Conservation (phyloP, 2,888 invertebrate genomes). For the Idaea biselata region DNA sequence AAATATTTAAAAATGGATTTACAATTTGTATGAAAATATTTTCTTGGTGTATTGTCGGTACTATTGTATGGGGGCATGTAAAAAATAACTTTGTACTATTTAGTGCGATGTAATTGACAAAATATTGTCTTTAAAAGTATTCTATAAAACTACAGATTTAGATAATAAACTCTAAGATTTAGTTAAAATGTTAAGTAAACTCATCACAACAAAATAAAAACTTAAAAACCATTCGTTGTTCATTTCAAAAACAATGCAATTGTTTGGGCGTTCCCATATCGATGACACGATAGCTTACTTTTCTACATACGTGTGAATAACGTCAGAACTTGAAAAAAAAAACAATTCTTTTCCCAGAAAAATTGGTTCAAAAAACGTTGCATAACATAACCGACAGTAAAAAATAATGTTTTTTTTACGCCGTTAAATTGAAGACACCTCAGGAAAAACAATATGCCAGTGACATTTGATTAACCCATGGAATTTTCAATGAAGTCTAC, state of each 20-base stretch:
- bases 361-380: neutral
- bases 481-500: too few species aligned
- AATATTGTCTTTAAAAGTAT: slow-evolving; percentile 39
- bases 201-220: slow-evolving; percentile 28
- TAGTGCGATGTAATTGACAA: slow-evolving; percentile 62
- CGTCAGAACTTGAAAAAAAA: slow-evolving; percentile 47
- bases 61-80: slow-evolving; percentile 53
- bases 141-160: slow-evolving; percentile 16
- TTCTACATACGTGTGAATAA: slow-evolving; percentile 48
- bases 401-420: neutral
- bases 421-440: too few species aligned
- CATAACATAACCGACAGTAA: neutral
- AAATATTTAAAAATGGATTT: slow-evolving; percentile 24
- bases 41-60: slow-evolving; percentile 58
- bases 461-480: too few species aligned
- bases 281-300: slow-evolving; percentile 38
- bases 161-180: slow-evolving; percentile 24
- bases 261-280: slow-evolving; percentile 38
- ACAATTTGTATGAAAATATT: slow-evolving; percentile 32
- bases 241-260: slow-evolving; percentile 43
- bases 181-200: slow-evolving; percentile 31
- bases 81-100: slow-evolving; percentile 64
- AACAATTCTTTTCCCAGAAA: slow-evolving; percentile 14
- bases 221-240: slow-evolving; percentile 41
- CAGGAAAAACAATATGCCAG: too few species aligned